A percentile compares a stretch with the other conserved stretches of the same genome.
These are phyloP conservation scores for Pyrocoelia pectoralis DNA, from an alignment of 2,888 invertebrate species.

Conservation along the genomic window DNA sequence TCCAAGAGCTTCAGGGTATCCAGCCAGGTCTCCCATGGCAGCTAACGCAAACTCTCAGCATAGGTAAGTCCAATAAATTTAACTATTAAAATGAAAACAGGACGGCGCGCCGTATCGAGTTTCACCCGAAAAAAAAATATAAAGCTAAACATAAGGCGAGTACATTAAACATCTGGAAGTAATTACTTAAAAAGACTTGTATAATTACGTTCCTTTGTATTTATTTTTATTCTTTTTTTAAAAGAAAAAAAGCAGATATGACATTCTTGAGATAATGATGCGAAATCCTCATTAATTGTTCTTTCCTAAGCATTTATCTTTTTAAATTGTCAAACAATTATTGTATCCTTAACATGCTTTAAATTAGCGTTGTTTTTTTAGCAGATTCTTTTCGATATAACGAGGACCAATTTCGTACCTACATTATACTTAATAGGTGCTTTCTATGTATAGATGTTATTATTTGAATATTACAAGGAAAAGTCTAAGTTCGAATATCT, in stretches of 20 bases:
- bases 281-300: background rate
- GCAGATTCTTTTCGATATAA: no score
- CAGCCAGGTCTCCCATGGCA: constrained; percentile 59
- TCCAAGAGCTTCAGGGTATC: constrained; percentile 62
- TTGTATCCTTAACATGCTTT: background rate
- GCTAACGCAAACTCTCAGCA: constrained; percentile 55
- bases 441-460: no score
- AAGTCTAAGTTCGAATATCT: no score
- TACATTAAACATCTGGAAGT: constrained; percentile 36
- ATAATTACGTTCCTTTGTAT: background rate
- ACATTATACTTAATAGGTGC: no score
- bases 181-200: constrained; percentile 32
- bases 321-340: constrained; percentile 1
- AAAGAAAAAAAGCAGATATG: background rate
- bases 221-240: background rate
- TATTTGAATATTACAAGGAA: no score
- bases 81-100: constrained; percentile 2
- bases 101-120: constrained; percentile 1
- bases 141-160: background rate
- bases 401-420: no score
- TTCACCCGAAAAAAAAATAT: background rate
- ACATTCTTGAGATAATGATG: constrained; percentile 1
- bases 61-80: constrained; percentile 59
- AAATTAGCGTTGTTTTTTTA: background rate
- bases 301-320: background rate